These are phyloP conservation scores for Megaceryle alcyon DNA, from an alignment of 2,797 vertebrate genomes.

Conservation along the genomic window DNA sequence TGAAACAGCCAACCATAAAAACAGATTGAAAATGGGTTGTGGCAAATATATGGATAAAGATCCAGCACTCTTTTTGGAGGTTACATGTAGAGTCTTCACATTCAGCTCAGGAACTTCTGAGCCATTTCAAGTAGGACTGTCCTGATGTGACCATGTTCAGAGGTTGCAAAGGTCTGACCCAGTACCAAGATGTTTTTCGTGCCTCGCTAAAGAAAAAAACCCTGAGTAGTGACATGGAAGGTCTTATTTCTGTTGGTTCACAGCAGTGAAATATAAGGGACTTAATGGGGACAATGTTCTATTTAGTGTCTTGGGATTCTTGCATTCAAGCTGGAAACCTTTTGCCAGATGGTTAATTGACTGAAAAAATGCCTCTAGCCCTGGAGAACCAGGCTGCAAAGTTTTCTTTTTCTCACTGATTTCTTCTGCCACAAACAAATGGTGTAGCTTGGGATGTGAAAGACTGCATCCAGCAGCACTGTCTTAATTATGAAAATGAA, in stretches of 20 bases:
- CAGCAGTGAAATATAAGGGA: neutral
- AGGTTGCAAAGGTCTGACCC: neutral
- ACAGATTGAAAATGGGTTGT: neutral
- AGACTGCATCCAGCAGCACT: neutral
- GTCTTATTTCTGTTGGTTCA: neutral
- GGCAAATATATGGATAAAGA: neutral
- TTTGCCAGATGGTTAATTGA: neutral
- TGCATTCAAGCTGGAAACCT: neutral
- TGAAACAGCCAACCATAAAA: neutral
- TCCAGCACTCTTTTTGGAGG: neutral
- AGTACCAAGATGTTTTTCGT: neutral
- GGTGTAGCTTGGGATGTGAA: neutral
- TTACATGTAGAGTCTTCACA: neutral
- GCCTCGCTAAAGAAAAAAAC: neutral
- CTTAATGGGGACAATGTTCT: neutral
- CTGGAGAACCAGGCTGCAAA: neutral
- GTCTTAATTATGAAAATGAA: neutral
- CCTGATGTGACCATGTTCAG: neutral
- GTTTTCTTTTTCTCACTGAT: neutral
- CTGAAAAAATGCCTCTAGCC: neutral
- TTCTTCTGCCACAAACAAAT: neutral
- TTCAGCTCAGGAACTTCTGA: neutral
- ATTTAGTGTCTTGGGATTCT: fast-evolving
- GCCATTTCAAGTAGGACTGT: neutral
- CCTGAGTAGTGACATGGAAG: neutral